Conservation (phyloP, 2,888 invertebrate species). For the Pheosia tremula region DNA sequence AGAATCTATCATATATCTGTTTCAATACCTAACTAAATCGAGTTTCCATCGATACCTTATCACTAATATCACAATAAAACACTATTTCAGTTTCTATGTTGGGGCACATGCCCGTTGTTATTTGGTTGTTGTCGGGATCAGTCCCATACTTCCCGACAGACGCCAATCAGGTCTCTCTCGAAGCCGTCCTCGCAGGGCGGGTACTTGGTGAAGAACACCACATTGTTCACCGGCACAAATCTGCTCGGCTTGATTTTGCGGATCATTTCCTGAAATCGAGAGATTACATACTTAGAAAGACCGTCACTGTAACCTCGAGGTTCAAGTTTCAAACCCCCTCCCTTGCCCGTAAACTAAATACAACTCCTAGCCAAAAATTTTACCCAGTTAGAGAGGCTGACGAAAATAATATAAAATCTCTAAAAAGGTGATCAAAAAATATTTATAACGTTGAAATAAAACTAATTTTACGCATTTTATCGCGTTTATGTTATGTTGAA, state of each 20-base stretch:
- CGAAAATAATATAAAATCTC: too few relatives aligned
- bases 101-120: background rate
- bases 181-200: conserved; percentile 66
- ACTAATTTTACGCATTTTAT: too few relatives aligned
- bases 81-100: conserved; percentile 16
- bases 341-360: too few relatives aligned
- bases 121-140: conserved; percentile 15
- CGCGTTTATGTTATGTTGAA: too few relatives aligned
- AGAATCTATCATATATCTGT: conserved; percentile 20
- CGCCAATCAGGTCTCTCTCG: conserved; percentile 64
- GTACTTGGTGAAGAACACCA: conserved; percentile 55
- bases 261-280: conserved; percentile 51
- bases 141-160: conserved; percentile 76
- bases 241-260: conserved; percentile 49
- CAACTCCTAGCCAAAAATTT: too few relatives aligned
- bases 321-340: too few relatives aligned
- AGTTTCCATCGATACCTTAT: conserved; percentile 21
- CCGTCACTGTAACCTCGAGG: too few relatives aligned
- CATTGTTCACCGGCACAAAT: conserved; percentile 66
- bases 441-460: too few relatives aligned
- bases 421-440: too few relatives aligned
- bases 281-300: background rate
- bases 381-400: too few relatives aligned
- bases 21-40: conserved; percentile 19
- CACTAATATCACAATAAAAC: conserved; percentile 53